A percentile compares a stretch with the other conserved stretches of the same genome.
Conservation (phyloP, 2,113 vertebrate genomes). For the Strix uralensis region DNA sequence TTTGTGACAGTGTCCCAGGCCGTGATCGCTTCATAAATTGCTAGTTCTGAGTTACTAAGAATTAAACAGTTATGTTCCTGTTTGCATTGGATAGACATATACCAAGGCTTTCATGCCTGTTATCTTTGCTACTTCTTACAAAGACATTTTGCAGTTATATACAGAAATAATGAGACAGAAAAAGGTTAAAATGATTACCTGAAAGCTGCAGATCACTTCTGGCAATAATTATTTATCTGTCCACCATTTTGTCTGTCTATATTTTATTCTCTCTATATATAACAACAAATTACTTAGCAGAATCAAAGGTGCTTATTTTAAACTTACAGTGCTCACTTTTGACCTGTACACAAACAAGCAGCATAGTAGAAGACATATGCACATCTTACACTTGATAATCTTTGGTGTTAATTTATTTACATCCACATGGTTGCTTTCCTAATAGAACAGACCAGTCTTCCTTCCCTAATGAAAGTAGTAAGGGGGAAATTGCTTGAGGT, state of each 20-base stretch:
- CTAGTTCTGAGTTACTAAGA: background rate
- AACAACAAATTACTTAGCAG: slow-evolving; percentile 24
- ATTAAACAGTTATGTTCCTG: background rate
- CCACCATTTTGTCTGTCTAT: background rate
- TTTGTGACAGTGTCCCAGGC: background rate
- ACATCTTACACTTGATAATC: background rate
- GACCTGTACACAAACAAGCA: background rate
- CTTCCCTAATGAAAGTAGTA: background rate
- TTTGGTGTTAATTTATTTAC: slow-evolving; percentile 12
- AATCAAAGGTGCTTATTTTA: slow-evolving; percentile 15
- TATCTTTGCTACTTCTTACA: background rate
- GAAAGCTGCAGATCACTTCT: background rate
- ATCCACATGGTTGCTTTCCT: background rate
- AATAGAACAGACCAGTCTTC: background rate
- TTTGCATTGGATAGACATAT: background rate
- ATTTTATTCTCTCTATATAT: slow-evolving; percentile 9
- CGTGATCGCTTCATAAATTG: background rate
- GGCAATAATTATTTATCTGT: slow-evolving; percentile 25
- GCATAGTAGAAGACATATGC: background rate
- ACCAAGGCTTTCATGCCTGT: background rate
- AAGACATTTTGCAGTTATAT: slow-evolving; percentile 29
- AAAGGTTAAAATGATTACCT: background rate
- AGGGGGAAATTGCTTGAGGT: background rate
- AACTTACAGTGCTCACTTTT: background rate
- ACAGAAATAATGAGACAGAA: slow-evolving; percentile 41